Conservation (phyloP, 2,888 invertebrate genomes). For the Pseudococcus longispinus region DNA sequence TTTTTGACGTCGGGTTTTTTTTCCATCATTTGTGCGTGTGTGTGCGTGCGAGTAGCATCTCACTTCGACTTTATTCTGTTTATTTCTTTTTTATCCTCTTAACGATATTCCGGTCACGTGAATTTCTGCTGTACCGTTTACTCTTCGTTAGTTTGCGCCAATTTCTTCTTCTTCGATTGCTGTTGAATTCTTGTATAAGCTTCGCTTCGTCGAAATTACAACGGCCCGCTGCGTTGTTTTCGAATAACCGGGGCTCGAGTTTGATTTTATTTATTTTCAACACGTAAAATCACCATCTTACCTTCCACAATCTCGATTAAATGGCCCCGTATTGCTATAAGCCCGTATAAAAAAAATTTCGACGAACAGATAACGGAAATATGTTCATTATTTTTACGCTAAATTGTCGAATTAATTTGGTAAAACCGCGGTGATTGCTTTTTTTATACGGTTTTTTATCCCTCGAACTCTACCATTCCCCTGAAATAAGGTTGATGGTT, state of each 20-base stretch:
- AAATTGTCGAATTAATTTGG: slow-evolving; percentile 14
- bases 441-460: not conserved
- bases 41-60: too few relatives aligned
- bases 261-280: slow-evolving; percentile 23
- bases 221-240: slow-evolving; percentile 5
- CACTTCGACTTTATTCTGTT: slow-evolving; percentile 26
- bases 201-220: slow-evolving; percentile 14
- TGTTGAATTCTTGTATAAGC: slow-evolving; percentile 28
- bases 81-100: slow-evolving; percentile 35
- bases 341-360: not conserved
- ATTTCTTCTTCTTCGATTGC: slow-evolving; percentile 40
- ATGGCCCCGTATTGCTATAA: not conserved
- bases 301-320: slow-evolving; percentile 3
- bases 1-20: not conserved
- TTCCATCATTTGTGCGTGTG: not conserved
- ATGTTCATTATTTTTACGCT: slow-evolving; percentile 24
- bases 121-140: slow-evolving; percentile 31
- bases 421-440: not conserved
- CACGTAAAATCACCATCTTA: slow-evolving; percentile 3
- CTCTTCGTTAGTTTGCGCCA: slow-evolving; percentile 41
- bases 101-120: slow-evolving; percentile 37
- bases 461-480: not conserved
- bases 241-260: not conserved
- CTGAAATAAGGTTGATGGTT: not conserved
- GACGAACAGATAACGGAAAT: not conserved